Evolutionary conservation across 2,113 vertebrate genomes (phyloP).

Genomic region (Ranitomeya imitator): DNA sequence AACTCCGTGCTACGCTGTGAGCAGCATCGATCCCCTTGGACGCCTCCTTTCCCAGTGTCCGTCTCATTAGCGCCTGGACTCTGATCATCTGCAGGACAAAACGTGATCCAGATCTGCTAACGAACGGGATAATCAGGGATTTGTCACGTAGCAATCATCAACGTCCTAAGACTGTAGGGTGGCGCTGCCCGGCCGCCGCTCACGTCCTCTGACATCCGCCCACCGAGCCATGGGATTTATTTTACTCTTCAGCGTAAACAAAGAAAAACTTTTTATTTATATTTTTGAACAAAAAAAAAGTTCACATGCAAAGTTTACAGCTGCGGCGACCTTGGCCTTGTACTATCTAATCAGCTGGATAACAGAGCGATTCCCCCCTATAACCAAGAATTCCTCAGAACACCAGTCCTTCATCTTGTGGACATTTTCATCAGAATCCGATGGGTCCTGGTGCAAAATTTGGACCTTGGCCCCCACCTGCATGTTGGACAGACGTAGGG

Average conservation of each 20-base stretch:
- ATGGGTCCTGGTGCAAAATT: too few relatives aligned
- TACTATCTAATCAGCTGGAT: not conserved
- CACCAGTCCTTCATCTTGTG: too few relatives aligned
- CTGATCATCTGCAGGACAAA: not conserved
- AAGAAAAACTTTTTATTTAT: not conserved
- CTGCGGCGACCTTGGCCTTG: not conserved
- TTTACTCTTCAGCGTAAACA: not conserved
- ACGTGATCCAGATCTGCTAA: not conserved
- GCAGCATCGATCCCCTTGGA: not conserved
- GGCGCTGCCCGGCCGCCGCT: not conserved
- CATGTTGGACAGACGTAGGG: too few relatives aligned
- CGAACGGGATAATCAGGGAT: not conserved
- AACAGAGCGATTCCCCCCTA: not conserved
- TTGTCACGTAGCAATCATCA: not conserved
- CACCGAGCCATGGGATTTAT: not conserved
- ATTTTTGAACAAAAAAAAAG: not conserved
- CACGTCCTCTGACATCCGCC: not conserved
- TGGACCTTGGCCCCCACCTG: too few relatives aligned
- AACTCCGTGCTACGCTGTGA: too few relatives aligned
- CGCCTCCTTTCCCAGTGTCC: not conserved
- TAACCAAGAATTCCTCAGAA: too few relatives aligned
- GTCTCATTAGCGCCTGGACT: not conserved
- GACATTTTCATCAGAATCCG: too few relatives aligned
- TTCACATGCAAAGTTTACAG: not conserved
- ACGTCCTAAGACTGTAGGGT: not conserved